Conservation (phyloP, 2,888 invertebrate species). For the Pilophorus perplexus region DNA sequence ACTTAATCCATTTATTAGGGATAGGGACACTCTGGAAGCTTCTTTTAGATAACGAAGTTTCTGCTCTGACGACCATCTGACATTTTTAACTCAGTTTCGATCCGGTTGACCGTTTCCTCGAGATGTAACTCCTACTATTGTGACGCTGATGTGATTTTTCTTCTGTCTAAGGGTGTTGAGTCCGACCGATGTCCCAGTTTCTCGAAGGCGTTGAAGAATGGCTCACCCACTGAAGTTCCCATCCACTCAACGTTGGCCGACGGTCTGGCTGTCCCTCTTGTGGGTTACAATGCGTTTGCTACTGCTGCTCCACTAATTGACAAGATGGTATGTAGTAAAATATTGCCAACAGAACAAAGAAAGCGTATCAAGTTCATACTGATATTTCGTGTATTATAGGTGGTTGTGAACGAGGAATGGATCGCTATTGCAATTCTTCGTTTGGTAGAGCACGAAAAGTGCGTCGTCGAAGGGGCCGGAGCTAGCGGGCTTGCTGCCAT, state of each 20-base stretch:
- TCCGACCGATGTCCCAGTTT: slow-evolving; percentile 89
- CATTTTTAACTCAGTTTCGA: too few species aligned
- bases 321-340: slow-evolving; percentile 60
- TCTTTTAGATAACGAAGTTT: too few species aligned
- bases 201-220: slow-evolving; percentile 66
- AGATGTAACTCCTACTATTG: too few species aligned
- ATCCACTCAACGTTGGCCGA: slow-evolving; percentile 78
- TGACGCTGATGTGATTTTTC: slow-evolving; percentile 12
- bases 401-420: slow-evolving; percentile 78
- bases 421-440: slow-evolving; percentile 77
- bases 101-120: too few species aligned
- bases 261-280: slow-evolving; percentile 82
- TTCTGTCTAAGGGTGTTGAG: slow-evolving; percentile 91
- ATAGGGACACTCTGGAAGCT: too few species aligned
- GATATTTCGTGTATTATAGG: slow-evolving; percentile 51
- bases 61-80: too few species aligned
- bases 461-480: slow-evolving; percentile 88
- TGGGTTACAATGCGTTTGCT: slow-evolving; percentile 79
- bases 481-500: slow-evolving; percentile 83
- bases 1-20: too few species aligned
- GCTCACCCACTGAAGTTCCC: slow-evolving; percentile 65
- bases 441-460: slow-evolving; percentile 79
- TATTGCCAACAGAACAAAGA: neutral
- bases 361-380: neutral
- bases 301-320: slow-evolving; percentile 73